Evolutionary conservation across 2,888 invertebrate species (phyloP).

Genomic region (Alentia gelatinosa): DNA sequence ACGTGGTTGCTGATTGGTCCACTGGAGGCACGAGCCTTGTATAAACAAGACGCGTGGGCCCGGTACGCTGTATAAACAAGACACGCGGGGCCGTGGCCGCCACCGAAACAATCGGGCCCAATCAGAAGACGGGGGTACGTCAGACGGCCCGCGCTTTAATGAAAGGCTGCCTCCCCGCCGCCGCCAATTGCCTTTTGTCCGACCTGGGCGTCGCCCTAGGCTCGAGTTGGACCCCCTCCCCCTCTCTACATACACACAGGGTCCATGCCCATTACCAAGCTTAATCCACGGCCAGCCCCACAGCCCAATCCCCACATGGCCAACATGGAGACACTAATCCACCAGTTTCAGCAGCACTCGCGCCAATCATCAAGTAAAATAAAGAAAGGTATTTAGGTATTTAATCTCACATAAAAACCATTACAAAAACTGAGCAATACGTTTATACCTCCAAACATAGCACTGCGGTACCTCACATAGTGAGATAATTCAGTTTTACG

Average conservation of each 20-base stretch:
- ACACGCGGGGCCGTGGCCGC: constrained; percentile 5
- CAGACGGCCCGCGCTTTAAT: background rate
- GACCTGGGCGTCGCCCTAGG: background rate
- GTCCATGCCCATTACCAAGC: background rate
- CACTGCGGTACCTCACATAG: too few species aligned
- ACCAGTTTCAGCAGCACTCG: too few species aligned
- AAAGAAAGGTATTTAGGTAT: too few species aligned
- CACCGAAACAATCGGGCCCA: constrained; percentile 8
- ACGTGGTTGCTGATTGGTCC: constrained; percentile 23
- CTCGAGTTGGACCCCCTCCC: background rate
- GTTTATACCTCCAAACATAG: too few species aligned
- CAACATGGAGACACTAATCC: too few species aligned
- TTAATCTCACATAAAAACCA: too few species aligned
- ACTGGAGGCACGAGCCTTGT: background rate
- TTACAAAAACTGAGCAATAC: too few species aligned
- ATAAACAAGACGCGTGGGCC: constrained; percentile 9
- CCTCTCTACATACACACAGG: background rate
- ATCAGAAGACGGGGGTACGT: background rate
- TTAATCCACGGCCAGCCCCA: background rate
- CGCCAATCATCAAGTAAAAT: too few species aligned
- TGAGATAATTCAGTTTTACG: too few species aligned
- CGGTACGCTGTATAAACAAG: constrained; percentile 36
- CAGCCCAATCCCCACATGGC: background rate
- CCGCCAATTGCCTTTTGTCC: background rate
- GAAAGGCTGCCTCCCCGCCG: background rate